Percentiles rank a stretch among this genome's conserved stretches.
These are phyloP conservation scores for Podarcis muralis DNA, from an alignment of 2,113 vertebrate genomes.

Conservation along the genomic window DNA sequence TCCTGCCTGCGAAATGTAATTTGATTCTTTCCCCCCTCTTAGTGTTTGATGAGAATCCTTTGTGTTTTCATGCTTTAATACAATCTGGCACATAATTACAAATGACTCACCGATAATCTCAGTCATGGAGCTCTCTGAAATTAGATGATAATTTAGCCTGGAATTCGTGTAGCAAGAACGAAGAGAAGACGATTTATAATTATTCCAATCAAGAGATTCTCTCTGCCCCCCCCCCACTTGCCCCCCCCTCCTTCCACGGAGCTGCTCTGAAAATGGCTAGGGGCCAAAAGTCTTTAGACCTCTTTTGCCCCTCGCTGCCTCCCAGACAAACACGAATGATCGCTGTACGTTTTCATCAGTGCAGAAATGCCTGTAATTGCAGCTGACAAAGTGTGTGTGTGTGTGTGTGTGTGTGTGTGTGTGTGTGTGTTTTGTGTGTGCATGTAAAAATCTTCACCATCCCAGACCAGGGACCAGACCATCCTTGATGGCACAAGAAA, in stretches of 20 bases:
- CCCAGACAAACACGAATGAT: slow-evolving; percentile 56
- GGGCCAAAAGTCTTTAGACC: slow-evolving; percentile 67
- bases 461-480: fast-evolving
- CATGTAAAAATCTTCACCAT: not conserved
- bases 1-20: slow-evolving; percentile 65
- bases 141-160: slow-evolving; percentile 76
- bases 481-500: not conserved
- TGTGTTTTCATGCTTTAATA: slow-evolving; percentile 78
- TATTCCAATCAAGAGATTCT: slow-evolving; percentile 75
- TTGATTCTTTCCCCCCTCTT: slow-evolving; percentile 60
- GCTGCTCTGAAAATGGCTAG: slow-evolving; percentile 64
- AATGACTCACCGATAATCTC: slow-evolving; percentile 76
- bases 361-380: slow-evolving; percentile 17
- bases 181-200: slow-evolving; percentile 76
- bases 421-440: too few relatives aligned
- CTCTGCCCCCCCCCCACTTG: slow-evolving; percentile 19
- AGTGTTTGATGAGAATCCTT: slow-evolving; percentile 72
- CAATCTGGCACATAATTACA: slow-evolving; percentile 78
- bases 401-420: too few relatives aligned
- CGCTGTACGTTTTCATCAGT: not conserved
- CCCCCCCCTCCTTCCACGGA: slow-evolving; percentile 54
- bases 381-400: not conserved
- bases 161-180: slow-evolving; percentile 72
- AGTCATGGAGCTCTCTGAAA: slow-evolving; percentile 76
- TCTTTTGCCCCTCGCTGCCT: slow-evolving; percentile 50